phyloP scores from a whole-genome alignment of 2,797 vertebrate genomes.

The Discoglossus pictus region DNA sequence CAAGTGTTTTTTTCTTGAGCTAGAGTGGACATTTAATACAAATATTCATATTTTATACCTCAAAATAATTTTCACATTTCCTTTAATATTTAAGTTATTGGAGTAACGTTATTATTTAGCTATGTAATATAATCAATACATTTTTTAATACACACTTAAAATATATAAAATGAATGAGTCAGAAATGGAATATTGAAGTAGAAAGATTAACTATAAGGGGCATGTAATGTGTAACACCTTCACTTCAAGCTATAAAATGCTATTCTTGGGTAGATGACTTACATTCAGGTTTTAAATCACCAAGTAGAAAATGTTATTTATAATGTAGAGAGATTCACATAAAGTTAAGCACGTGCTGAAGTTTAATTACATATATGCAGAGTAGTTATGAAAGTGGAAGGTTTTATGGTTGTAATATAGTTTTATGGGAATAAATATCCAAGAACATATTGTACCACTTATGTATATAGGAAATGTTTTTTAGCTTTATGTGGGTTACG shows the following conservation, averaged over 20 bases:
- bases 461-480: constrained; percentile 38
- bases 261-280: constrained; percentile 11
- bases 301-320: constrained; percentile 35
- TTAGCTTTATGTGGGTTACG: constrained; percentile 24
- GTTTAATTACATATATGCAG: constrained; percentile 46
- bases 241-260: constrained; percentile 10
- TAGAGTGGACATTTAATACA: neutral
- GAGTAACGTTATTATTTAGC: neutral
- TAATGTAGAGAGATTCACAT: constrained; percentile 41
- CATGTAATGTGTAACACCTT: constrained; percentile 19
- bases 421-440: constrained; percentile 41
- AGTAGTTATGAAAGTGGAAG: constrained; percentile 33
- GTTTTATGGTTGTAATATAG: constrained; percentile 48
- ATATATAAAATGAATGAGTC: constrained; percentile 15
- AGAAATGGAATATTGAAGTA: constrained; percentile 17
- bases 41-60: neutral
- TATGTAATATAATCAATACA: neutral
- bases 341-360: constrained; percentile 41
- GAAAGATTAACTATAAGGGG: neutral
- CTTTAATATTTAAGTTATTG: neutral
- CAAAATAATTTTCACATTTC: neutral
- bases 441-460: constrained; percentile 49
- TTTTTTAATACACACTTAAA: constrained; percentile 23
- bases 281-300: constrained; percentile 36
- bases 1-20: too few species aligned